Base-by-base conservation (phyloP, 2,888 invertebrate genomes). In the Pseudococcus longispinus region DNA sequence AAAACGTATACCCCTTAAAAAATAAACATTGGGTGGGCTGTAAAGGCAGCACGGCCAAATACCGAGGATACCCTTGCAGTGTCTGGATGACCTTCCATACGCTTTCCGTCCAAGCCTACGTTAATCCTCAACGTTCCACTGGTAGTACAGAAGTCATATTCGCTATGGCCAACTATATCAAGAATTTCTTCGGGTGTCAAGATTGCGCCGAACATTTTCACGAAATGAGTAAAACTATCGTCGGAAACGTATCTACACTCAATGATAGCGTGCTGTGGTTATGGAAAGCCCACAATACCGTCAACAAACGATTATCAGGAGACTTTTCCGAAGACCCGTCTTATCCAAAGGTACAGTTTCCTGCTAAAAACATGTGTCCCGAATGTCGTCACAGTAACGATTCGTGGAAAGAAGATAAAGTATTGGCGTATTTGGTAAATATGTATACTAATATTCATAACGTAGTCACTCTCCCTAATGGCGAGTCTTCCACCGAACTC, bases 51-150 rank as follows among this genome's bases (percentile, higher is more conserved):
- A 92, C 93, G 87, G 91, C 93, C 0, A 92, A 93, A 88, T 94
- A 93, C 89, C 93, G 98, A 84, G 98, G 98, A 15, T 99, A 96
- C 90, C 96, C 98, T 0, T 99, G 99, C 91, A 95, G 97, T 0
- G 92, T 99, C 46, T 99, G 99, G 99, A 95, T 94, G 18, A 91
- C 98, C 89, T 99, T 98, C 90, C 99, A 99, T 90, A 95, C 95
- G 55, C 91, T 99, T 87, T 96, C 97, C 0, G 96, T 98, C 0
- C 88, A 89, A 51, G 88, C 89, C 46, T 88, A 89, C 87, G 70
- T 88, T 26, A 89, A 84, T 89, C 90, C 89, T 89, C 89, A 91
- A 70, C 92, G 94, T 90, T 77, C 65, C 15, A 18, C 87, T 42
- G 84, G n/a, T 26, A 84, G 80, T 20, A 29, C 6, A 26, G 87